phyloP scores from a whole-genome alignment of 2,888 invertebrate species.

The Cryptops parisi region DNA sequence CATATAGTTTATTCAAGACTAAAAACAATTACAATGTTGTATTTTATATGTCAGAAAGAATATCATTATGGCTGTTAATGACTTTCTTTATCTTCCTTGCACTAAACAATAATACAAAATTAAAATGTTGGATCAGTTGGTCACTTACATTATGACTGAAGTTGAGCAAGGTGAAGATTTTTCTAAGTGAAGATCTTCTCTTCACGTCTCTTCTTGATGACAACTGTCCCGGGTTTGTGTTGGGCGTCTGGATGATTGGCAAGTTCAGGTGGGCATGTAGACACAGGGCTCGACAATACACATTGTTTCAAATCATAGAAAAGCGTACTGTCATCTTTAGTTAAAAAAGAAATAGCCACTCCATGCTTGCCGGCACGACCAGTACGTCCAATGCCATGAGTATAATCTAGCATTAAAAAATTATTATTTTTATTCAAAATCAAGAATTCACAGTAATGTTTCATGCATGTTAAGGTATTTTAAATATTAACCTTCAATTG shows the following conservation, averaged over 20 bases:
- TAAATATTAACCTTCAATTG: constrained; percentile 79
- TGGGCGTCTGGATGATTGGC: constrained; percentile 98
- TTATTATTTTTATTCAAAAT: too few species aligned
- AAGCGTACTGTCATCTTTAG: constrained; percentile 85
- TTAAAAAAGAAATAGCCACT: constrained; percentile 88
- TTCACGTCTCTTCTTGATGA: constrained; percentile 73
- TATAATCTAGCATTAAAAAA: constrained; percentile 51
- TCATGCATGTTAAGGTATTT: too few species aligned
- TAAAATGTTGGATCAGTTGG: too few species aligned
- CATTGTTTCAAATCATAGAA: constrained; percentile 97
- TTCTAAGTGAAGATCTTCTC: constrained; percentile 84
- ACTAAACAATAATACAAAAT: too few species aligned
- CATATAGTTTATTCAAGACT: too few species aligned
- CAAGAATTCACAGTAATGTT: too few species aligned
- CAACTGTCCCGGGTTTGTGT: constrained; percentile 88
- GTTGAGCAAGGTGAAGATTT: neutral
- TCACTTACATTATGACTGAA: neutral
- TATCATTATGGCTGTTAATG: too few species aligned
- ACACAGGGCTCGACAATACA: constrained; percentile 73
- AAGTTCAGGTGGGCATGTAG: constrained; percentile 88
- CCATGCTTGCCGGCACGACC: constrained; percentile 98
- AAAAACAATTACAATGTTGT: too few species aligned
- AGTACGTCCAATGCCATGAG: constrained; percentile 96
- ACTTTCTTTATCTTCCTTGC: too few species aligned
- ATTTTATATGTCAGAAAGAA: too few species aligned